Percentiles rank a stretch among this genome's conserved stretches.
Evolutionary conservation across 2,797 vertebrate genomes (phyloP).

Genomic region (Enteromius viviparus): DNA sequence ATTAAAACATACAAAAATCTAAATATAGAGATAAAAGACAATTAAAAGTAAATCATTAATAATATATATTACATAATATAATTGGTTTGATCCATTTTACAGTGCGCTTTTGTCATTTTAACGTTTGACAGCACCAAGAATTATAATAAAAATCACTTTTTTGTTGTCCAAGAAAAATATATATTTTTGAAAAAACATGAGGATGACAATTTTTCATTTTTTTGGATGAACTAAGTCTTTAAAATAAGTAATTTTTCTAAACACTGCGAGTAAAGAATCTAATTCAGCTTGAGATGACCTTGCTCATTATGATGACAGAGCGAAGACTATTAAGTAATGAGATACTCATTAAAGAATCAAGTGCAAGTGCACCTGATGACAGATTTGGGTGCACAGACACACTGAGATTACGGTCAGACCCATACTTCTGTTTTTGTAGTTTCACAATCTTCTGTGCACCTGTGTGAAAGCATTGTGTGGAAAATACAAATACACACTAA

Average conservation of each 20-base stretch:
- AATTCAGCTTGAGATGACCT: slow-evolving; percentile 7
- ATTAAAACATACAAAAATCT: not conserved
- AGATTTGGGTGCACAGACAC: not conserved
- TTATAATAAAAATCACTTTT: not conserved
- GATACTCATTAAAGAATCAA: slow-evolving; percentile 32
- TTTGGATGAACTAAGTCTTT: not conserved
- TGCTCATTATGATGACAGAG: slow-evolving; percentile 3
- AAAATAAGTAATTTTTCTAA: not conserved
- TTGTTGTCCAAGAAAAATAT: not conserved
- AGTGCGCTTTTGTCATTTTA: not conserved
- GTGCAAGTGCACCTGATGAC: not conserved
- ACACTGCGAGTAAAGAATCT: not conserved
- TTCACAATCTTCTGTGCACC: slow-evolving; percentile 25
- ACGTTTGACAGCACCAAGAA: not conserved
- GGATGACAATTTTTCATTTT: not conserved
- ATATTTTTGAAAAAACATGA: not conserved
- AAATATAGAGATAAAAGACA: not conserved
- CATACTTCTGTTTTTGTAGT: slow-evolving; percentile 26
- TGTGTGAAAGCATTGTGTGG: not conserved
- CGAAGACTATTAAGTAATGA: not conserved
- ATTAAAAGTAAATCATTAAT: not conserved
- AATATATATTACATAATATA: not conserved
- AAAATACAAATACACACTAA: slow-evolving; percentile 3
- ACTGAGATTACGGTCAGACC: slow-evolving; percentile 5
- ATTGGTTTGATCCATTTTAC: not conserved